Base-by-base conservation (phyloP, 2,797 vertebrate genomes). In the Spondyliosoma cantharus region DNA sequence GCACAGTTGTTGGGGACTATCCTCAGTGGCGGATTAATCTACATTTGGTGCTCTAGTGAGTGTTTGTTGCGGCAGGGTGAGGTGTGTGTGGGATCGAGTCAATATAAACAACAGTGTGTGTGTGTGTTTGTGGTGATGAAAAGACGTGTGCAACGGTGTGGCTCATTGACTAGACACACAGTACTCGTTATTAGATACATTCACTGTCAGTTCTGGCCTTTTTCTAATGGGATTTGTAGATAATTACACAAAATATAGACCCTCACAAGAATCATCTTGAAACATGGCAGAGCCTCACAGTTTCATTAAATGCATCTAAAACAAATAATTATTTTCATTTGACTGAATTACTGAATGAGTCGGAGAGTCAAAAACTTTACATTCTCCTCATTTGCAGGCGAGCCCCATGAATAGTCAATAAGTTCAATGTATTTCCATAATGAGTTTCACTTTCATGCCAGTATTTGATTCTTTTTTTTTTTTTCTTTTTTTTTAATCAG, bases 321-420 rank as follows among this genome's bases (percentile, higher is more conserved):
- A 50, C 16, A 61, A 71, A 45, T 57, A 56, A 76, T 46, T 9
- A 11, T 37, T 37, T 37, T 8, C 2, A 37, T 37, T 9, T 37
- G 37, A 37, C 37, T 37, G 37, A 37, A 37, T 67, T 15, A 15
- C 19, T 27, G 43, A 75, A 17, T 16, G 27, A 67, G 24, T 15
- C 15, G 14, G 57, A 20, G 43, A 45, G 6, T 4, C 8, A 70
- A 74, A 78, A 71, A 79, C 57, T 45, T 65, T 37, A 71, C 25
- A 54, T 66, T 49, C 46, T 62, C 22, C 46, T 74, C 7, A 6
- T 74, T 68, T 57, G 48, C 22, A 67, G 45, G 50, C 63, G 42
- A 50, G 80, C 64, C 45, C 45, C 58, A 82, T 82, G 71, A 80
- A 84, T 76, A 86, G 71, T 84, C 82, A 81, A 82, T 78, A 77